These are phyloP conservation scores for Chondrilla cf. caribensis DNA, from an alignment of 37 sponge, comb jelly and placozoan genomes.

Conservation along the genomic window DNA sequence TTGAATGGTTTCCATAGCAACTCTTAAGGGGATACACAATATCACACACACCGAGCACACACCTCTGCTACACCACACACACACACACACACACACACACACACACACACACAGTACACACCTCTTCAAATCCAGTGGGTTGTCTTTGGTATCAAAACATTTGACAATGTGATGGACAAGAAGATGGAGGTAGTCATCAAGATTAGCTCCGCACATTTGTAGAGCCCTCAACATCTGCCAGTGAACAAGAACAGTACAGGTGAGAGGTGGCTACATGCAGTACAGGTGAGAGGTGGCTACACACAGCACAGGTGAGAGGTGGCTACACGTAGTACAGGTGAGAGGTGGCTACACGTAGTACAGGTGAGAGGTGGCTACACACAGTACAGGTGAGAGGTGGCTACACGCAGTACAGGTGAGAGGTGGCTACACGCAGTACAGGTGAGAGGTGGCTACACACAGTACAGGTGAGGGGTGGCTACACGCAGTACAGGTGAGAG, in stretches of 20 bases:
- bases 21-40: slow-evolving; percentile 46
- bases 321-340: too few species aligned
- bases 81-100: not conserved
- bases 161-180: slow-evolving; percentile 89
- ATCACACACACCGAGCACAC: not conserved
- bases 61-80: not conserved
- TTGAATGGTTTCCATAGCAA: slow-evolving; percentile 78
- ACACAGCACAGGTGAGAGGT: too few species aligned
- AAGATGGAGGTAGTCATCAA: slow-evolving; percentile 93
- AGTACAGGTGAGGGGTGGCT: too few species aligned
- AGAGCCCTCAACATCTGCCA: slow-evolving; percentile 81
- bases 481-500: too few species aligned
- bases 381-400: too few species aligned
- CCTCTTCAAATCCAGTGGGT: slow-evolving; percentile 57
- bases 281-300: too few species aligned
- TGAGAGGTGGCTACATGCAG: too few species aligned
- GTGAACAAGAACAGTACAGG: not conserved
- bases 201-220: slow-evolving; percentile 83
- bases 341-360: too few species aligned
- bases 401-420: too few species aligned
- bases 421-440: too few species aligned
- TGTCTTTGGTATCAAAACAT: slow-evolving; percentile 51
- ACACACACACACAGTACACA: not conserved
- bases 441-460: too few species aligned
- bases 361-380: too few species aligned